Percentiles rank a stretch among this genome's conserved stretches.
These are phyloP conservation scores for Diabrotica undecimpunctata DNA, from an alignment of 1,140 invertebrate genomes.

Conservation along the genomic window DNA sequence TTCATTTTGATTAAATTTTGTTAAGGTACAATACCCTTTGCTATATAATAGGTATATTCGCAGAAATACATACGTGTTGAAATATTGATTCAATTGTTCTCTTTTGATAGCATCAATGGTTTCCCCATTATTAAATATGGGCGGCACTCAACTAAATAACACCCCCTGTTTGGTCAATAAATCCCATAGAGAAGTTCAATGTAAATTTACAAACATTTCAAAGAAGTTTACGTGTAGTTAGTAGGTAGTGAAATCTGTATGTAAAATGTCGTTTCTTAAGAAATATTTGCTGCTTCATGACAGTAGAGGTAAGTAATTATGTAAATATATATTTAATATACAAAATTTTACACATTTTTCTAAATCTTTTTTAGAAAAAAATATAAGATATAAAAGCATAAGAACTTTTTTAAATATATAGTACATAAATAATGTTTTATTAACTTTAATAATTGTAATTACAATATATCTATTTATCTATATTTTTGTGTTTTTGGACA, in stretches of 20 bases:
- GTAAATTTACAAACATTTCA: background rate
- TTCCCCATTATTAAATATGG: background rate
- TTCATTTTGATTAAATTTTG: no score
- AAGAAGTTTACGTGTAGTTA: background rate
- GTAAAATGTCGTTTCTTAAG: slow-evolving; percentile 26
- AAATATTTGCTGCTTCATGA: slow-evolving; percentile 31
- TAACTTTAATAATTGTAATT: no score
- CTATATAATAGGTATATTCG: no score
- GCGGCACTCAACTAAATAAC: background rate
- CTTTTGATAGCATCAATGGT: background rate
- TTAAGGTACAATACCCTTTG: no score
- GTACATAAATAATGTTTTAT: no score
- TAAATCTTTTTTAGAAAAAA: no score
- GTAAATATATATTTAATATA: background rate
- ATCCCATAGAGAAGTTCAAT: background rate
- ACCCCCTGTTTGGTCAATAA: slow-evolving; percentile 31
- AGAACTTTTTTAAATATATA: no score
- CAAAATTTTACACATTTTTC: background rate
- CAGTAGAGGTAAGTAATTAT: slow-evolving; percentile 27
- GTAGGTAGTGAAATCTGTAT: background rate
- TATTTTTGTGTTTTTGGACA: no score
- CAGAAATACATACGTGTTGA: background rate
- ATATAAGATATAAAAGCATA: no score
- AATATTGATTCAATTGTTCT: slow-evolving; percentile 1
- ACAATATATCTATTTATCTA: no score